Percentiles rank a stretch among this genome's conserved stretches.
phyloP scores from a whole-genome alignment of 2,797 vertebrate genomes.

The Tolypeutes matacus region DNA sequence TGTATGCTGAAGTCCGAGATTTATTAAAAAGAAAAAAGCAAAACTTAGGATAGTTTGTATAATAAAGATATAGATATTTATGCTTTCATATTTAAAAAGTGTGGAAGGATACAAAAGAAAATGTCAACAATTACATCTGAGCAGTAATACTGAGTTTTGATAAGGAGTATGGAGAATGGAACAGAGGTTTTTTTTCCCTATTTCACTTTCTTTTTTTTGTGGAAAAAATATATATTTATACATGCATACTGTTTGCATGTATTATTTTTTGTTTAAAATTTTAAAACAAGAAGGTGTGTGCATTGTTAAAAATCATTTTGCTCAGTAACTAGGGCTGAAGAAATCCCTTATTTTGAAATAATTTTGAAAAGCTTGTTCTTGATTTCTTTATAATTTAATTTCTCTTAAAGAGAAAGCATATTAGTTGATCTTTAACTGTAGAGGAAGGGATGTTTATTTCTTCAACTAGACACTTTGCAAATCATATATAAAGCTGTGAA shows the following conservation, averaged over 20 bases:
- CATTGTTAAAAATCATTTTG: constrained; percentile 2
- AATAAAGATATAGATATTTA: not conserved
- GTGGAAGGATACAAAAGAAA: not conserved
- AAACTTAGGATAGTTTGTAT: constrained; percentile 11
- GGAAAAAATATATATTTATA: not conserved
- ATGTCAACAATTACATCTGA: not conserved
- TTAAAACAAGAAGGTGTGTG: not conserved
- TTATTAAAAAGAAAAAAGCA: not conserved
- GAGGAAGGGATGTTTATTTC: no score
- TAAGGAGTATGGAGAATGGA: not conserved
- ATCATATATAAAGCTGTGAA: no score
- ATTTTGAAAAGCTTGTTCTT: not conserved
- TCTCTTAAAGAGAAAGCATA: not conserved
- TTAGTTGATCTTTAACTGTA: not conserved
- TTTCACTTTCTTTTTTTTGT: constrained; percentile 17
- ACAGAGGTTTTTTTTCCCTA: not conserved
- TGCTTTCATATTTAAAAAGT: not conserved
- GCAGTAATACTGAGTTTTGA: constrained; percentile 19
- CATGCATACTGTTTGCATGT: fast-evolving
- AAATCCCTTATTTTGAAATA: constrained; percentile 36
- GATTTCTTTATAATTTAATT: constrained; percentile 35
- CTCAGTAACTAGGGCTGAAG: not conserved
- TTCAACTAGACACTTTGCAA: no score
- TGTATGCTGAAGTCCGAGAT: not conserved
- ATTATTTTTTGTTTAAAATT: not conserved